phyloP scores from a whole-genome alignment of 2,797 vertebrate genomes.

The Anguilla anguilla region DNA sequence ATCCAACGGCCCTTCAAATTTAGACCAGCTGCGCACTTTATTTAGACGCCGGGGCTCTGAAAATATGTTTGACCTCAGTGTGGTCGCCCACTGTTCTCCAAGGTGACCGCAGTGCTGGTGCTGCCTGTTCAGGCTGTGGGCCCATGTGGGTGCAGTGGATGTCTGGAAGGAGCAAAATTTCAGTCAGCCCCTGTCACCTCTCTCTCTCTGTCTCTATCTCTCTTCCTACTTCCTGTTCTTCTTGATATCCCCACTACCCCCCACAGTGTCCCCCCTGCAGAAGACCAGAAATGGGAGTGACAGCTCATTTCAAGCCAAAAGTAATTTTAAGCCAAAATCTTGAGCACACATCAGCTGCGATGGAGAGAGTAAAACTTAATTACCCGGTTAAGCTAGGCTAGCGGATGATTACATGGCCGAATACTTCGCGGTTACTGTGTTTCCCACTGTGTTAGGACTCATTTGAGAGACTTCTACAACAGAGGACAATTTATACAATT shows the following conservation, averaged over 20 bases:
- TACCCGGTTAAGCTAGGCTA: not conserved
- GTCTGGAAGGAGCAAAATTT: not conserved
- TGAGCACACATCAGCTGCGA: not conserved
- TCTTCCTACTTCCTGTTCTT: conserved; percentile 27
- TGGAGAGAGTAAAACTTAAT: not conserved
- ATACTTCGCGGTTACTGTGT: not conserved
- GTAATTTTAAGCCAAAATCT: too few species aligned
- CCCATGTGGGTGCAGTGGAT: conserved; percentile 36
- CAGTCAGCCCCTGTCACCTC: not conserved
- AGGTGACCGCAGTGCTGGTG: conserved; percentile 11
- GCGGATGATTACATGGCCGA: not conserved
- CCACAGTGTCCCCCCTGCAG: not conserved
- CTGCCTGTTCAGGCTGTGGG: not conserved
- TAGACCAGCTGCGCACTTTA: conserved; percentile 50
- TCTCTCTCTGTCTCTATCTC: conserved; percentile 7
- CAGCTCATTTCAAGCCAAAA: not conserved
- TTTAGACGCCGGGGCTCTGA: conserved; percentile 49
- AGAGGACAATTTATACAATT: not conserved
- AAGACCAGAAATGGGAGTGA: not conserved
- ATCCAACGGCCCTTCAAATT: conserved; percentile 51
- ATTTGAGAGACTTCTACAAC: conserved; percentile 11
- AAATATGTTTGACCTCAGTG: conserved; percentile 46
- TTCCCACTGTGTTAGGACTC: not conserved
- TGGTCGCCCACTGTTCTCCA: not conserved
- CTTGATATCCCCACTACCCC: not conserved